These are phyloP conservation scores for Syngnathus typhle DNA, from an alignment of 2,113 vertebrate genomes.

Conservation along the genomic window DNA sequence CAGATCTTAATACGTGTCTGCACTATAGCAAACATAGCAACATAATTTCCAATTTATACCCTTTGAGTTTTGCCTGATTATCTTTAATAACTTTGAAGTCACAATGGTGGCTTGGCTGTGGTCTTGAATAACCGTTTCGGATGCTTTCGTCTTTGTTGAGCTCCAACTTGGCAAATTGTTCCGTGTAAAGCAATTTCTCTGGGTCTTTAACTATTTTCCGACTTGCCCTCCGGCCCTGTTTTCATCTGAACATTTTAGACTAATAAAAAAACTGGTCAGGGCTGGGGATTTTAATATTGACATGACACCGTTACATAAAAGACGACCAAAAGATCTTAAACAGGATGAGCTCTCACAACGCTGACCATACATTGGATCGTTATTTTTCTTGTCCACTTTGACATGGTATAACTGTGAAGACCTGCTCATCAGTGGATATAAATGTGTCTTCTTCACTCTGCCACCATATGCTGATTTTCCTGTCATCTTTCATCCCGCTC, in stretches of 20 bases:
- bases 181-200: not conserved
- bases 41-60: not conserved
- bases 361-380: not conserved
- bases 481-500: not conserved
- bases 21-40: not conserved
- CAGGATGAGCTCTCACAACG: not conserved
- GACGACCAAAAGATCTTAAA: not conserved
- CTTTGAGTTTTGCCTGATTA: not conserved
- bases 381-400: not conserved
- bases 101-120: not conserved
- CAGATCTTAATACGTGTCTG: not conserved
- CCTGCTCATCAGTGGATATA: not conserved
- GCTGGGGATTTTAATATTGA: not conserved
- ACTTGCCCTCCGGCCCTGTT: not conserved
- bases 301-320: not conserved
- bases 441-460: not conserved
- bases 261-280: not conserved
- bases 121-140: not conserved
- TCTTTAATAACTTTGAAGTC: not conserved
- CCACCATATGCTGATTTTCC: not conserved
- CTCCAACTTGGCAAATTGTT: not conserved
- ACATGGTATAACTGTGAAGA: not conserved
- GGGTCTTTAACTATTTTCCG: not conserved
- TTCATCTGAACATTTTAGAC: not conserved
- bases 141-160: not conserved